These are phyloP conservation scores for Pantherophis alleghaniensis DNA, from an alignment of 2,797 vertebrate species.

Conservation along the genomic window DNA sequence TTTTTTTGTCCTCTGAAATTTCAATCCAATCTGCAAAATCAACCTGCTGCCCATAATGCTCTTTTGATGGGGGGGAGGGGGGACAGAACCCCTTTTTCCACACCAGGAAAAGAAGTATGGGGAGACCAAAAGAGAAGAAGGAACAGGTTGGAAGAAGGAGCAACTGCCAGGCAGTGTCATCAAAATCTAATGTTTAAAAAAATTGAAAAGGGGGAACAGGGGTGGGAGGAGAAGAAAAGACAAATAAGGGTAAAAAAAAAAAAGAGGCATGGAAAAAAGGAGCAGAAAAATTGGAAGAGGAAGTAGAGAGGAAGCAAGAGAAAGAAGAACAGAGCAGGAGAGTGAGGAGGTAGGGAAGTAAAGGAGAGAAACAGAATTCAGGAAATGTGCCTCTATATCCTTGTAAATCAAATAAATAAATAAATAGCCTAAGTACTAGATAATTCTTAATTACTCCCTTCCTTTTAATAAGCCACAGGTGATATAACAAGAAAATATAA, in stretches of 20 bases:
- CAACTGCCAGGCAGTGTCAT: too few species aligned
- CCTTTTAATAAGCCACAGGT: background rate
- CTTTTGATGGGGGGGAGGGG: too few species aligned
- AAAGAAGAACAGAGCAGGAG: slow-evolving; percentile 32
- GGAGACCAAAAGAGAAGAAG: slow-evolving; percentile 48
- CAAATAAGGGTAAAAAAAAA: slow-evolving; percentile 51
- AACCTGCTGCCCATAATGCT: too few species aligned
- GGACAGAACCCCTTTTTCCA: background rate
- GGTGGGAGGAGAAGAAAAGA: slow-evolving; percentile 54
- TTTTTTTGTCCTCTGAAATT: too few species aligned
- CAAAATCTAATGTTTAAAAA: slow-evolving; percentile 50
- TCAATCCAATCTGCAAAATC: too few species aligned
- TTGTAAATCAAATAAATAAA: background rate
- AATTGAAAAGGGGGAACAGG: slow-evolving; percentile 47
- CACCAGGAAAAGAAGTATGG: background rate
- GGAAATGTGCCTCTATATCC: slow-evolving; percentile 49
- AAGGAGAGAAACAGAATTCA: slow-evolving; percentile 50
- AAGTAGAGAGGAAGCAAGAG: slow-evolving; percentile 38
- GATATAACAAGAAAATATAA: background rate
- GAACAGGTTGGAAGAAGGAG: slow-evolving; percentile 47
- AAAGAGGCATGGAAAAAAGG: slow-evolving; percentile 47
- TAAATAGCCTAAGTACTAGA: background rate
- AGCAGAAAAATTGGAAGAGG: slow-evolving; percentile 34
- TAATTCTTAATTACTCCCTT: background rate
- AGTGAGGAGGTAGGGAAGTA: slow-evolving; percentile 17